Conservation (phyloP, 2,113 vertebrate species). For the Rhinolophus sinicus region DNA sequence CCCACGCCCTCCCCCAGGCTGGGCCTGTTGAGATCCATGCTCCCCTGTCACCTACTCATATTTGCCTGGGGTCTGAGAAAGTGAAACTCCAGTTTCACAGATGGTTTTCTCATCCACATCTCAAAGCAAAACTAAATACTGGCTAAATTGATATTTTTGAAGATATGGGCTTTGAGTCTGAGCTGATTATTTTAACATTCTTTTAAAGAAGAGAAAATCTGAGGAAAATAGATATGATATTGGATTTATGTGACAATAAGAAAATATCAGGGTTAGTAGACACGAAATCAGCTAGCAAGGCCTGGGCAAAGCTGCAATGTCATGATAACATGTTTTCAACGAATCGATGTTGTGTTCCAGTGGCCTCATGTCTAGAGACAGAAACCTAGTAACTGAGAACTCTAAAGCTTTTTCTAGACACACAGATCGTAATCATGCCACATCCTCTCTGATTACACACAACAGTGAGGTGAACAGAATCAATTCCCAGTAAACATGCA, state of each 20-base stretch:
- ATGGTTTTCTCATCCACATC: constrained; percentile 41
- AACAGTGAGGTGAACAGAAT: background rate
- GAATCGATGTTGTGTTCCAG: constrained; percentile 13
- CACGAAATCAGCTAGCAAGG: background rate
- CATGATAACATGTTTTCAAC: constrained; percentile 25
- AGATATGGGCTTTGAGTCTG: background rate
- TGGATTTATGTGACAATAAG: constrained; percentile 26
- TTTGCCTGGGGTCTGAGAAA: constrained; percentile 6
- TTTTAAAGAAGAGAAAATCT: constrained; percentile 35
- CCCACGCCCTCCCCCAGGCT: background rate
- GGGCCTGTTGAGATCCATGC: background rate
- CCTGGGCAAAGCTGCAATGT: background rate
- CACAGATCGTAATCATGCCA: background rate
- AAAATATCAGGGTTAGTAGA: background rate
- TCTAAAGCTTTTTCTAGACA: background rate
- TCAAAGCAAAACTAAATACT: constrained; percentile 29
- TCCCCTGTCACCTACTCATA: background rate
- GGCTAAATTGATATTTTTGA: constrained; percentile 21
- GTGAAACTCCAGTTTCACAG: constrained; percentile 26
- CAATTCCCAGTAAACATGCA: background rate
- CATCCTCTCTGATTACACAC: background rate
- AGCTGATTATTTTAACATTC: constrained; percentile 50
- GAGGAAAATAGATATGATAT: constrained; percentile 32
- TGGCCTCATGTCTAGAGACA: constrained; percentile 4
- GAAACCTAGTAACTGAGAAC: background rate